A percentile compares a stretch with the other conserved stretches of the same genome.
Evolutionary conservation across 2,888 invertebrate species (phyloP).

Genomic region (Mythimna albipuncta): DNA sequence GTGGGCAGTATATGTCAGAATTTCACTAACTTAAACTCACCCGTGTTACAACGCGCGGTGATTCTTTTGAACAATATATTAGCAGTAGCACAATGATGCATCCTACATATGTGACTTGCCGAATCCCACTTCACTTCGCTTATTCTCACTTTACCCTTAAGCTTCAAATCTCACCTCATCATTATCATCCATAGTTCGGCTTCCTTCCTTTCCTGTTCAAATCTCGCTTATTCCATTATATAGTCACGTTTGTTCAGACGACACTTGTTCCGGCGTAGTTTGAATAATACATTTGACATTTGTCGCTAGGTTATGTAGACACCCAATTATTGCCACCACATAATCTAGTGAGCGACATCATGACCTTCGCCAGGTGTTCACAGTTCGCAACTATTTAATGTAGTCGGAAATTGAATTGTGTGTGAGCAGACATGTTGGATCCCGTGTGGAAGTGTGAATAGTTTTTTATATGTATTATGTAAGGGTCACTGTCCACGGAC

Average conservation of each 20-base stretch:
- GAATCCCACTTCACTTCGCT: neutral
- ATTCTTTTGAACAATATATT: too few species aligned
- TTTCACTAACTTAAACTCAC: too few species aligned
- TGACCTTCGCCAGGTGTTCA: slow-evolving; percentile 8
- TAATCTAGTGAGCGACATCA: slow-evolving; percentile 8
- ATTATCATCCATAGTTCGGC: too few species aligned
- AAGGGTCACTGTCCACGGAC: too few species aligned
- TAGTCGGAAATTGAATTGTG: slow-evolving; percentile 35
- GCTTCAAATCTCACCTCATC: slow-evolving; percentile 4
- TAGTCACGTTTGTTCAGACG: neutral
- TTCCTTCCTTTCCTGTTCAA: neutral
- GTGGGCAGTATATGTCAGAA: too few species aligned
- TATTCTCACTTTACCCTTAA: neutral
- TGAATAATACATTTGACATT: slow-evolving; percentile 16
- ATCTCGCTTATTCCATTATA: slow-evolving; percentile 2
- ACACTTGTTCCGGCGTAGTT: neutral
- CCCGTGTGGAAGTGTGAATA: neutral
- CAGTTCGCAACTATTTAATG: slow-evolving; percentile 19
- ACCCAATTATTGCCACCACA: slow-evolving; percentile 38
- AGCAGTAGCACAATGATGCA: neutral
- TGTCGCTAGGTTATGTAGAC: slow-evolving; percentile 7
- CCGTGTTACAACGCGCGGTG: too few species aligned
- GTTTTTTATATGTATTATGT: neutral
- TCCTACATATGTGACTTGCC: neutral
- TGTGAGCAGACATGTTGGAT: neutral